Percentiles rank a stretch among this genome's conserved stretches.
phyloP scores from a whole-genome alignment of 2,888 invertebrate species.

The Meloe dianella region DNA sequence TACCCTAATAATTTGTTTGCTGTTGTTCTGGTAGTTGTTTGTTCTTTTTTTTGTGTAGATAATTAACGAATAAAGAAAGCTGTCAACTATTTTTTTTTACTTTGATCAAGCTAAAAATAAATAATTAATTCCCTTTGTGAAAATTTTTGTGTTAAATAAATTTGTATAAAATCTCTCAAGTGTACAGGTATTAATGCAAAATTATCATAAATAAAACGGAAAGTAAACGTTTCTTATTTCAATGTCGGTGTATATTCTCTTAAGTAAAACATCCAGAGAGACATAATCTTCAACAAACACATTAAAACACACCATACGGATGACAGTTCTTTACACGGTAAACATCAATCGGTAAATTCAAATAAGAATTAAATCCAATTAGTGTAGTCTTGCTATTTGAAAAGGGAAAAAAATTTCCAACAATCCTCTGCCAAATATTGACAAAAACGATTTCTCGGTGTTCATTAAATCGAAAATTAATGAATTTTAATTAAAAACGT shows the following conservation, averaged over 20 bases:
- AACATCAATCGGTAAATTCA: conserved; percentile 8
- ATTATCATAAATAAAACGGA: background rate
- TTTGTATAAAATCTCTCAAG: background rate
- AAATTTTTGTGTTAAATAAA: background rate
- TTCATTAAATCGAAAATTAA: background rate
- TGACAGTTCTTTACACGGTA: conserved; percentile 2
- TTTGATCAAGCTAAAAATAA: background rate
- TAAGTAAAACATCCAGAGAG: background rate
- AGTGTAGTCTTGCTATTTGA: conserved; percentile 7
- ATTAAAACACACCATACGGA: conserved; percentile 8
- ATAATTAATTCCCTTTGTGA: background rate
- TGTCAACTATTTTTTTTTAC: background rate
- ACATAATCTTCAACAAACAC: conserved; percentile 4
- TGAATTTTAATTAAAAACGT: conserved; percentile 1
- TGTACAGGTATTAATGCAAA: background rate
- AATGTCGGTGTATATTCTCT: conserved; percentile 11
- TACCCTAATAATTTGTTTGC: background rate
- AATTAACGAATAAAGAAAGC: conserved; percentile 3
- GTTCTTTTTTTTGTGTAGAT: background rate
- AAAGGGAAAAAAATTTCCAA: background rate
- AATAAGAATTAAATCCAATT: conserved; percentile 2
- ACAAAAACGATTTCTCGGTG: background rate
- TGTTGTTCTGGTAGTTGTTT: too few species aligned
- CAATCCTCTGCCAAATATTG: background rate
- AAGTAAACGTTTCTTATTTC: conserved; percentile 5